phyloP scores from a whole-genome alignment of 2,888 invertebrate genomes.

The Matsumyia berberina region DNA sequence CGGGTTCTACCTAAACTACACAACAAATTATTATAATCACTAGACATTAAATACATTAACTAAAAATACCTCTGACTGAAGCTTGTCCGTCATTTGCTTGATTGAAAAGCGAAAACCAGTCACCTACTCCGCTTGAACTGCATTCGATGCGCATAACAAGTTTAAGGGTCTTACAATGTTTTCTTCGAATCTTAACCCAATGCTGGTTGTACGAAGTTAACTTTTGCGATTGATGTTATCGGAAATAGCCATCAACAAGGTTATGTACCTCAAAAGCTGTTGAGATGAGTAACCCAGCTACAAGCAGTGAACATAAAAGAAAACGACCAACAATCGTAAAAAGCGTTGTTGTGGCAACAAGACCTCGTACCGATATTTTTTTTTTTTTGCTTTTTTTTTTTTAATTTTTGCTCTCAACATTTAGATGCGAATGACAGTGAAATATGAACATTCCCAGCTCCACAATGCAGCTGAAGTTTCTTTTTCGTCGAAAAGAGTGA shows the following conservation, averaged over 20 bases:
- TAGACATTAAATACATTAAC: not conserved
- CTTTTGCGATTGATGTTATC: slow-evolving; percentile 28
- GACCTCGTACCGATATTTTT: slow-evolving; percentile 12
- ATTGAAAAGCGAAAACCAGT: slow-evolving; percentile 11
- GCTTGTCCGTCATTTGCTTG: not conserved
- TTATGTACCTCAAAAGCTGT: slow-evolving; percentile 29
- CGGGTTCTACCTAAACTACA: not conserved
- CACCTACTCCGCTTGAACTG: not conserved
- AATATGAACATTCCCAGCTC: slow-evolving; percentile 14
- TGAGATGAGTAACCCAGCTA: slow-evolving; percentile 32
- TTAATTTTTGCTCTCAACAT: slow-evolving; percentile 11
- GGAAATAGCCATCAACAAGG: slow-evolving; percentile 21
- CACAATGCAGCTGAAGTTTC: slow-evolving; percentile 26
- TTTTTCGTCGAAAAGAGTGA: slow-evolving; percentile 3
- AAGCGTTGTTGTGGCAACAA: slow-evolving; percentile 32
- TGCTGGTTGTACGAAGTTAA: too few relatives aligned
- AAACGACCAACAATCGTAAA: slow-evolving; percentile 22
- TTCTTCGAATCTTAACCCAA: too few relatives aligned
- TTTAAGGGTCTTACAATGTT: slow-evolving; percentile 4
- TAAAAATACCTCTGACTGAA: not conserved
- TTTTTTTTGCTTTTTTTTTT: slow-evolving; percentile 12
- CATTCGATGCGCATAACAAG: not conserved
- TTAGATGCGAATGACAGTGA: slow-evolving; percentile 41
- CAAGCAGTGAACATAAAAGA: slow-evolving; percentile 22
- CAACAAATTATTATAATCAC: slow-evolving; percentile 4